A percentile compares a stretch with the other conserved stretches of the same genome.
Conservation (phyloP, 2,113 vertebrate species). For the Hypomesus transpacificus region DNA sequence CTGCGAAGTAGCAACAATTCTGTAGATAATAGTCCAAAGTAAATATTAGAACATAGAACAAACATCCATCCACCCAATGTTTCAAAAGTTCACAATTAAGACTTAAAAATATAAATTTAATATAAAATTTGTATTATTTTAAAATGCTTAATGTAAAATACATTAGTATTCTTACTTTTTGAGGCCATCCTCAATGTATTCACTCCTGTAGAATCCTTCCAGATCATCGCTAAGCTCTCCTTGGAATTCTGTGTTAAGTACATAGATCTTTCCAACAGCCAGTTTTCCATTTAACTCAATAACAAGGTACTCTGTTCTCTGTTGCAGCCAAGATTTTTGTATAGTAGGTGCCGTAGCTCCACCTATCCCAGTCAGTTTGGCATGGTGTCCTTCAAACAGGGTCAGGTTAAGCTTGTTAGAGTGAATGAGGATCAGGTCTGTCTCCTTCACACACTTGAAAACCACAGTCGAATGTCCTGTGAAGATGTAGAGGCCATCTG, state of each 20-base stretch:
- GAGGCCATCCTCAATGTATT: slow-evolving; percentile 68
- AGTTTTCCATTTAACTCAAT: slow-evolving; percentile 64
- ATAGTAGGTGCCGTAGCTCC: slow-evolving; percentile 31
- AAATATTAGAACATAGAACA: slow-evolving; percentile 11
- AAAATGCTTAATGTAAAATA: background rate
- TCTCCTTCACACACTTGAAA: slow-evolving; percentile 75
- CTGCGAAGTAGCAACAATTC: slow-evolving; percentile 89
- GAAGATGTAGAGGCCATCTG: slow-evolving; percentile 74
- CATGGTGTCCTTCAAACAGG: background rate
- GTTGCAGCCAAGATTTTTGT: slow-evolving; percentile 61
- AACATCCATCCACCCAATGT: background rate
- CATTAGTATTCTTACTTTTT: slow-evolving; percentile 70
- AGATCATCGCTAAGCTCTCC: slow-evolving; percentile 89
- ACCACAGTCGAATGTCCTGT: slow-evolving; percentile 72
- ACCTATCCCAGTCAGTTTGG: slow-evolving; percentile 7
- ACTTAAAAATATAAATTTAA: no score
- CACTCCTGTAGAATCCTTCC: slow-evolving; percentile 90
- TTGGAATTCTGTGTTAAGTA: slow-evolving; percentile 69
- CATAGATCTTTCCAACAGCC: slow-evolving; percentile 53
- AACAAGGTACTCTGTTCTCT: slow-evolving; percentile 80
- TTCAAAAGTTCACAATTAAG: background rate
- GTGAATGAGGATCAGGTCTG: slow-evolving; percentile 85
- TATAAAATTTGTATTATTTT: background rate
- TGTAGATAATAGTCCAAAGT: slow-evolving; percentile 52
- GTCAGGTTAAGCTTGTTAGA: slow-evolving; percentile 85